Conservation (phyloP, 2,113 vertebrate species). For the Cyanoderma ruficeps region DNA sequence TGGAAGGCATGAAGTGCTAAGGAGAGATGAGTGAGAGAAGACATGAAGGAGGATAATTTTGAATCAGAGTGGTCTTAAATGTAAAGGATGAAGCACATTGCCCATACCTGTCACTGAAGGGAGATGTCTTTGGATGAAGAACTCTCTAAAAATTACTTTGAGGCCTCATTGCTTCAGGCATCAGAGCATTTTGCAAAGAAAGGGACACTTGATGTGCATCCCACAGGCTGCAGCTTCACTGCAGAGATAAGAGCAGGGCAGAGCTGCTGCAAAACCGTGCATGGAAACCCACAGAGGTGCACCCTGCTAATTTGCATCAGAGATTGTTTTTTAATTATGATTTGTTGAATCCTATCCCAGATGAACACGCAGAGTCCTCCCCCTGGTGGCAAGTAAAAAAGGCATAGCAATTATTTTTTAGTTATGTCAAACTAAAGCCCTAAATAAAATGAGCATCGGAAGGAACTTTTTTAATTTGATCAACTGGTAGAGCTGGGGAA, state of each 20-base stretch:
- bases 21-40: not conserved
- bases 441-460: not conserved
- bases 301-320: not conserved
- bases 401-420: not conserved
- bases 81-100: not conserved
- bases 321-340: not conserved
- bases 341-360: not conserved
- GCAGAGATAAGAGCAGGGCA: not conserved
- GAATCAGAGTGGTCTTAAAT: not conserved
- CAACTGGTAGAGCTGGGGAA: not conserved
- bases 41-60: not conserved
- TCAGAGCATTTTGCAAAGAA: not conserved
- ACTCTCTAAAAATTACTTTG: not conserved
- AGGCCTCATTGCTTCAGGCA: not conserved
- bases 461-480: not conserved
- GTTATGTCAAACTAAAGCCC: not conserved
- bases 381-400: slow-evolving; percentile 46
- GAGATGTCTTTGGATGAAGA: not conserved
- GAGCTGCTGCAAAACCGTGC: not conserved
- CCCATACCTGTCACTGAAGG: not conserved
- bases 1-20: not conserved
- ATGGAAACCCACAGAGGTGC: not conserved
- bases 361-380: slow-evolving; percentile 3
- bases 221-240: not conserved
- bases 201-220: not conserved